A percentile compares a stretch with the other conserved stretches of the same genome.
Conservation (phyloP, 2,797 vertebrate species). For the Bradypus variegatus region DNA sequence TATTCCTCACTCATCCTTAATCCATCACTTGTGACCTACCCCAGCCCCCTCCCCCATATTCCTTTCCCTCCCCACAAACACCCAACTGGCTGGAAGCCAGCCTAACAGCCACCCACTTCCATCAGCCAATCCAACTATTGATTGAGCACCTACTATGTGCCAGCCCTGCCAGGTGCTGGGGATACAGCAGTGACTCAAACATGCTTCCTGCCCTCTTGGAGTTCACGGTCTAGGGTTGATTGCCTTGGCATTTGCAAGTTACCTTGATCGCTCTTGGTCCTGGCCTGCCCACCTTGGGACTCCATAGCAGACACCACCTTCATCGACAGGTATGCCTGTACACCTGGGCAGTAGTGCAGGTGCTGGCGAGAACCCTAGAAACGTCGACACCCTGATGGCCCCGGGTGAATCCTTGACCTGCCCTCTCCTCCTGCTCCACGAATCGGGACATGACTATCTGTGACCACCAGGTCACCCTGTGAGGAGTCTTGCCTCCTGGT, state of each 20-base stretch:
- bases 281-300: neutral
- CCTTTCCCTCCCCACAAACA: too few relatives aligned
- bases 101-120: neutral
- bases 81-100: neutral
- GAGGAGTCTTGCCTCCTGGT: neutral
- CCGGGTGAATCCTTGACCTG: neutral
- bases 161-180: accelerated
- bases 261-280: neutral
- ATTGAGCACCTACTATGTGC: neutral
- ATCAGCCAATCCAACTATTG: accelerated
- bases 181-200: accelerated
- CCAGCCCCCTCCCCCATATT: accelerated
- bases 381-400: accelerated
- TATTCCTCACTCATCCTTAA: too few relatives aligned
- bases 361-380: neutral
- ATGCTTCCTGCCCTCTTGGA: neutral
- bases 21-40: neutral
- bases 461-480: too few relatives aligned
- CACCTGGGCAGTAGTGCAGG: neutral
- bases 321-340: accelerated
- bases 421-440: neutral
- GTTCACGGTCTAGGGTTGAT: too few relatives aligned
- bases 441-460: neutral
- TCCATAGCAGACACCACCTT: neutral
- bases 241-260: neutral